These are phyloP conservation scores for Gyps fulvus DNA, from an alignment of 2,113 vertebrate genomes.

Conservation along the genomic window DNA sequence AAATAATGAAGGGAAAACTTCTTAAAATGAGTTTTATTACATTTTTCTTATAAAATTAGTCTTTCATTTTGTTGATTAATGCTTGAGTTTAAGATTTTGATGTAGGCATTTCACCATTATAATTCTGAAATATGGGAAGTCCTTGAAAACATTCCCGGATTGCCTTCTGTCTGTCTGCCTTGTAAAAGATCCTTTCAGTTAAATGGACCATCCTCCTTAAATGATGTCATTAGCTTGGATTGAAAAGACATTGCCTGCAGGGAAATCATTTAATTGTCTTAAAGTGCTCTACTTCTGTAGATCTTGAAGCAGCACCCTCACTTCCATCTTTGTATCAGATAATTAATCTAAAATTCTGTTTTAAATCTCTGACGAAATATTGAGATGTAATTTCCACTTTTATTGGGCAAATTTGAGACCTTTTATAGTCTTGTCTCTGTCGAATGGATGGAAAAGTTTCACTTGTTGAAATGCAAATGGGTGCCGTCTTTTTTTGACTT, in stretches of 20 bases:
- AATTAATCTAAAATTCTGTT: slow-evolving; percentile 72
- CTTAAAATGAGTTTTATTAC: slow-evolving; percentile 70
- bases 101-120: slow-evolving; percentile 79
- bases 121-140: slow-evolving; percentile 80
- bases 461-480: slow-evolving; percentile 63
- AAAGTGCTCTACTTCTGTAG: slow-evolving; percentile 79
- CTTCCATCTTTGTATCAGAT: slow-evolving; percentile 75
- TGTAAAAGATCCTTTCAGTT: slow-evolving; percentile 82
- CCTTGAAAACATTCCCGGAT: slow-evolving; percentile 78
- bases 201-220: slow-evolving; percentile 84
- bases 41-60: slow-evolving; percentile 74
- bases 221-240: slow-evolving; percentile 84
- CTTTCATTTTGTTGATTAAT: slow-evolving; percentile 80
- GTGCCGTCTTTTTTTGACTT: slow-evolving; percentile 35
- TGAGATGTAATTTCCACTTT: slow-evolving; percentile 72
- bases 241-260: slow-evolving; percentile 82
- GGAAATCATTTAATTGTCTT: slow-evolving; percentile 84
- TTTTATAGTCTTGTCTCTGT: slow-evolving; percentile 58
- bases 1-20: slow-evolving; percentile 71
- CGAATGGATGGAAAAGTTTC: slow-evolving; percentile 44
- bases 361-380: slow-evolving; percentile 73
- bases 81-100: slow-evolving; percentile 77
- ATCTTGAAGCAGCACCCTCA: slow-evolving; percentile 71
- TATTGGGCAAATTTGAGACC: slow-evolving; percentile 68
- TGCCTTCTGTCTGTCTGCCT: slow-evolving; percentile 82